These are phyloP conservation scores for Trichomycterus rosablanca DNA, from an alignment of 2,113 vertebrate genomes.

Conservation along the genomic window DNA sequence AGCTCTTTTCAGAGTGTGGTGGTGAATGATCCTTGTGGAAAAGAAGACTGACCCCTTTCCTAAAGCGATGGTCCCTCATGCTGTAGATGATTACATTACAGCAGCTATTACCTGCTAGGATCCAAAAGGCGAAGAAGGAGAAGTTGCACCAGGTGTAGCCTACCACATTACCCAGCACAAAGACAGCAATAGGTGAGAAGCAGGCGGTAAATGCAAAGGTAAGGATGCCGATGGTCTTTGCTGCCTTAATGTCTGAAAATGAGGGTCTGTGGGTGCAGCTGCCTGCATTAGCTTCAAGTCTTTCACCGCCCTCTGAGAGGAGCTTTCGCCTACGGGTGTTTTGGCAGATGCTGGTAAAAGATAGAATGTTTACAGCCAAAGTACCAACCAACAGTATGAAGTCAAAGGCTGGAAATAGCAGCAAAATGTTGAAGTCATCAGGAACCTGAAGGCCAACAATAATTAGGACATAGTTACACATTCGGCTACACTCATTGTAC, in stretches of 20 bases:
- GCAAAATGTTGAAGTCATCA: slow-evolving; percentile 63
- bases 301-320: slow-evolving; percentile 64
- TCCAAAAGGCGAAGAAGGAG: slow-evolving; percentile 82
- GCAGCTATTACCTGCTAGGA: slow-evolving; percentile 77
- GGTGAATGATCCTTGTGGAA: slow-evolving; percentile 62
- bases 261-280: slow-evolving; percentile 66
- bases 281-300: slow-evolving; percentile 32
- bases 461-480: slow-evolving; percentile 73
- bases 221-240: slow-evolving; percentile 77
- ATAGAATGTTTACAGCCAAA: slow-evolving; percentile 68
- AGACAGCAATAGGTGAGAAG: slow-evolving; percentile 74
- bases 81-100: slow-evolving; percentile 83
- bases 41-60: slow-evolving; percentile 70
- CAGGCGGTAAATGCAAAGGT: slow-evolving; percentile 75
- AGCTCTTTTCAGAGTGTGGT: slow-evolving; percentile 58
- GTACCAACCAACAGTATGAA: slow-evolving; percentile 71
- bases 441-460: slow-evolving; percentile 45
- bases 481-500: slow-evolving; percentile 78
- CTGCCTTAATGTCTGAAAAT: slow-evolving; percentile 77
- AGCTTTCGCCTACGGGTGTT: slow-evolving; percentile 68
- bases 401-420: slow-evolving; percentile 75
- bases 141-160: slow-evolving; percentile 79
- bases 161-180: slow-evolving; percentile 74
- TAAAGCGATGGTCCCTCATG: slow-evolving; percentile 72
- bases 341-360: slow-evolving; percentile 69